Percentiles rank a stretch among this genome's conserved stretches.
Evolutionary conservation across 1,140 invertebrate genomes (phyloP).

Genomic region (Liolophura sinensis): DNA sequence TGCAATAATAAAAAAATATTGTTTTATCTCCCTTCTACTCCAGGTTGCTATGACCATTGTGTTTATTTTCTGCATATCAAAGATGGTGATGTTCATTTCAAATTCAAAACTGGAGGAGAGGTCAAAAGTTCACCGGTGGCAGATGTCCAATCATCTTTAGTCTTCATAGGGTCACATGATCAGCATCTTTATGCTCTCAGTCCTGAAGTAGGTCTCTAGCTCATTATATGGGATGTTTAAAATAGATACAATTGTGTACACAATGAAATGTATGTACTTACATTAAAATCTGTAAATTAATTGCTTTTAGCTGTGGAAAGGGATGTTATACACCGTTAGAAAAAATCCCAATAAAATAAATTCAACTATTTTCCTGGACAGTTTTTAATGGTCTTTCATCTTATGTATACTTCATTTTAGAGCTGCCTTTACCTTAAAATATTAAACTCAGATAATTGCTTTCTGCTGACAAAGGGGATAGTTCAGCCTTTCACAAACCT

Average conservation of each 20-base stretch:
- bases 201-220: constrained; percentile 59
- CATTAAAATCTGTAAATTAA: neutral
- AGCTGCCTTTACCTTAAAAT: too few relatives aligned
- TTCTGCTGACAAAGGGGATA: too few relatives aligned
- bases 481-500: too few relatives aligned
- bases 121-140: constrained; percentile 70
- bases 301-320: neutral
- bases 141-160: constrained; percentile 43
- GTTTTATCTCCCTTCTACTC: constrained; percentile 25
- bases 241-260: neutral
- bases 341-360: too few relatives aligned
- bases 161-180: constrained; percentile 74
- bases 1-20: constrained; percentile 1
- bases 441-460: too few relatives aligned
- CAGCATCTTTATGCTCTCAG: constrained; percentile 67
- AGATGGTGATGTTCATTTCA: constrained; percentile 66
- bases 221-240: neutral
- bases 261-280: neutral
- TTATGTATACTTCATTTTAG: too few relatives aligned
- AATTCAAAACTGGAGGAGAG: constrained; percentile 64
- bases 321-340: too few relatives aligned
- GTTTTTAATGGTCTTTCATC: too few relatives aligned
- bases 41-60: constrained; percentile 71
- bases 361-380: too few relatives aligned
- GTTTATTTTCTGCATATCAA: constrained; percentile 67